Conservation (phyloP, 2,888 invertebrate species). For the Oeneis ivallda region DNA sequence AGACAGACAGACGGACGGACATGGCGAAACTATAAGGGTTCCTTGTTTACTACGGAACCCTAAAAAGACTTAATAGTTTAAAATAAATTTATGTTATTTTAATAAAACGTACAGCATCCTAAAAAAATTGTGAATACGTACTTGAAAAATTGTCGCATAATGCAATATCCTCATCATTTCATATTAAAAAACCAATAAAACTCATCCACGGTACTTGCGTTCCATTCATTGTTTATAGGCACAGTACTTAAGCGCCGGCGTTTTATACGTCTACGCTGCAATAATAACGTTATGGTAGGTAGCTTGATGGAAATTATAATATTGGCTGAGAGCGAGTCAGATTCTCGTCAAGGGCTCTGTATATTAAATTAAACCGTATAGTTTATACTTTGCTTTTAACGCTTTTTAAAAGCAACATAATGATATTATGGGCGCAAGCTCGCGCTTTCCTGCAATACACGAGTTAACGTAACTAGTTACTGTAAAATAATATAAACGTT, state of each 20-base stretch:
- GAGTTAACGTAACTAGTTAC: too few species aligned
- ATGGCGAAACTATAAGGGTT: too few species aligned
- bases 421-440: too few species aligned
- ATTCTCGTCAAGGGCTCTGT: not conserved
- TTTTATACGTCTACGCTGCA: constrained; percentile 3
- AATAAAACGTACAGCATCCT: not conserved
- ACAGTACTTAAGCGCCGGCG: not conserved
- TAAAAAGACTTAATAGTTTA: too few species aligned
- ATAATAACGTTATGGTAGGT: constrained; percentile 33
- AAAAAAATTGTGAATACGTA: not conserved
- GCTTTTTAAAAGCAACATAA: too few species aligned
- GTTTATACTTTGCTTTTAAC: too few species aligned
- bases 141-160: constrained; percentile 8
- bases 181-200: constrained; percentile 13
- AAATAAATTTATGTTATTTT: not conserved
- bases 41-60: too few species aligned
- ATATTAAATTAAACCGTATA: not conserved
- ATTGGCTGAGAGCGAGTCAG: not conserved
- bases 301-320: constrained; percentile 35
- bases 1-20: too few species aligned
- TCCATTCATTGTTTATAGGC: constrained; percentile 11
- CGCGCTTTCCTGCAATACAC: too few species aligned
- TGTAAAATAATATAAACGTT: too few species aligned
- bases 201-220: constrained; percentile 1
- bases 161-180: constrained; percentile 8